Evolutionary conservation across 2,113 vertebrate genomes (phyloP).

Genomic region (Heterocephalus glaber): DNA sequence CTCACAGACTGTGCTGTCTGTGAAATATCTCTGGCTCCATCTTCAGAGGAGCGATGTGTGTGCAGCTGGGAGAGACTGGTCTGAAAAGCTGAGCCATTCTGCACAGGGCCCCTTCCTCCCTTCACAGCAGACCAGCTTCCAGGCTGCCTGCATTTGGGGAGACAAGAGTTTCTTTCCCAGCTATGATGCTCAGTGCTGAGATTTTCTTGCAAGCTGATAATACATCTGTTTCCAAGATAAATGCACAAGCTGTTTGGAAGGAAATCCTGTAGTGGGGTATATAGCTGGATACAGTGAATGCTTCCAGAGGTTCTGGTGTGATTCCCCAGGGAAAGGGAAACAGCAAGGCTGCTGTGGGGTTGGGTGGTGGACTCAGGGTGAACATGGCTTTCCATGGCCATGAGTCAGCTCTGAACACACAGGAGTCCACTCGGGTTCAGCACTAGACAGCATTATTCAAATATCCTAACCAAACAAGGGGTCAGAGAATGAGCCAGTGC

Average conservation of each 20-base stretch:
- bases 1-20: slow-evolving; percentile 53
- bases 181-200: not conserved
- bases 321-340: too few relatives aligned
- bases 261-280: fast-evolving
- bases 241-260: not conserved
- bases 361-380: not conserved
- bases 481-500: not conserved
- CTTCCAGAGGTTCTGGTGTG: not conserved
- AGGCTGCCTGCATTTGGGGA: not conserved
- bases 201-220: not conserved
- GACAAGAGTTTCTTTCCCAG: not conserved
- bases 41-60: slow-evolving; percentile 79
- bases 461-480: not conserved
- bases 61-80: slow-evolving; percentile 59
- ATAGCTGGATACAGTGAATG: fast-evolving
- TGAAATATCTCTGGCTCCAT: slow-evolving; percentile 86
- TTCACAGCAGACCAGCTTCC: fast-evolving
- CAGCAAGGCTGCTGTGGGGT: fast-evolving
- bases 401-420: not conserved
- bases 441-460: not conserved
- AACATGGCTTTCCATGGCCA: not conserved
- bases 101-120: too few relatives aligned
- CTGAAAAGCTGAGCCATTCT: not conserved
- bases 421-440: not conserved
- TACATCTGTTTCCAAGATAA: not conserved